Evolutionary conservation across 2,113 vertebrate genomes (phyloP).

Genomic region (Callionymus lyra): DNA sequence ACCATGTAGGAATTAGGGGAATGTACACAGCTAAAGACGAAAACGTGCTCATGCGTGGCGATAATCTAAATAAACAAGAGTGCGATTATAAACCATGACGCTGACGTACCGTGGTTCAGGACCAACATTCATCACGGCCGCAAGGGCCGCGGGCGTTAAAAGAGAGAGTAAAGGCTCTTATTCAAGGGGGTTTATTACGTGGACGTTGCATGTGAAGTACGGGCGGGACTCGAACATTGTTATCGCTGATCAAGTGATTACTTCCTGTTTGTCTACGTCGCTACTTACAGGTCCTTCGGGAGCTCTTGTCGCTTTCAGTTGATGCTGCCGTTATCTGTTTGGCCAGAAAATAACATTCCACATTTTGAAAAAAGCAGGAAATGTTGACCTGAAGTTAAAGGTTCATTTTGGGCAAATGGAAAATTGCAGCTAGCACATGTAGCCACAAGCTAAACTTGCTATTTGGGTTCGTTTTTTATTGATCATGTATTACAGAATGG

Average conservation of each 20-base stretch:
- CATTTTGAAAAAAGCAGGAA: conserved; percentile 4
- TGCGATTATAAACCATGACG: conserved; percentile 13
- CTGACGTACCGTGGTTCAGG: conserved; percentile 1
- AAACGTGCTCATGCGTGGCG: too few species aligned
- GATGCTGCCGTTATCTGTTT: conserved; percentile 44
- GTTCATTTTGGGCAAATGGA: background rate
- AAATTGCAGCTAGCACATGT: too few species aligned
- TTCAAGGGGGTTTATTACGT: conserved; percentile 11
- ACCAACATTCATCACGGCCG: conserved; percentile 1
- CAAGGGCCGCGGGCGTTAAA: too few species aligned
- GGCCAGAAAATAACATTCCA: conserved; percentile 64
- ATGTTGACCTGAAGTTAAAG: conserved; percentile 7
- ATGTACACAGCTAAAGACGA: conserved; percentile 16
- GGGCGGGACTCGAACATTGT: conserved; percentile 12
- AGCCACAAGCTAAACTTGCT: too few species aligned
- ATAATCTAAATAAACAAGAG: background rate
- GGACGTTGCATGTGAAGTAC: conserved; percentile 8
- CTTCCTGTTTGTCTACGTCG: conserved; percentile 45
- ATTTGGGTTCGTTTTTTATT: too few species aligned
- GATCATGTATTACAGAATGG: too few species aligned
- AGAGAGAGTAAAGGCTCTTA: conserved; percentile 9
- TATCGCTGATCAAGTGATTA: conserved; percentile 26
- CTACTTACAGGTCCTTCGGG: conserved; percentile 25
- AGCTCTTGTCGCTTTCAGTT: conserved; percentile 29
- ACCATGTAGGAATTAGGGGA: conserved; percentile 30